Base-by-base conservation (phyloP, 2,888 invertebrate genomes). In the Sabellastarte sp. region DNA sequence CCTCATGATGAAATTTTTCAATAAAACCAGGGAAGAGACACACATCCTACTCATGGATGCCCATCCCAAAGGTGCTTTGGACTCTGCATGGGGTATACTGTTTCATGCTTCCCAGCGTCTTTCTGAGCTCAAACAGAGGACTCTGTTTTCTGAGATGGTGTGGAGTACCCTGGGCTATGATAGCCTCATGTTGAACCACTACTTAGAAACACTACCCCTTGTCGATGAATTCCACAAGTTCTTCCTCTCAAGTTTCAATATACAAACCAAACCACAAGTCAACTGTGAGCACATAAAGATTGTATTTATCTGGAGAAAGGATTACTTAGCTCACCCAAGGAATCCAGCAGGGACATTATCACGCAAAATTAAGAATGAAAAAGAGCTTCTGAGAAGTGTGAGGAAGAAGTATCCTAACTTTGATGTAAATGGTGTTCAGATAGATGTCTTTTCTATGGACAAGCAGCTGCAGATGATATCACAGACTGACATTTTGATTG, bases 291-390 rank as follows among this genome's bases (percentile, higher is more conserved):
- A 69, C 15, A 63, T 82, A 2, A 69, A 67, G 3, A 69, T 81
- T n/a, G 59, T 79, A 20, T 74, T 82, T 60, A 74, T 83, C n/a
- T 81, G 80, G 79, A 70, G 83, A 29, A 69, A 75, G 2, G 76
- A 83, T 63, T 82, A 83, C 63, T 69, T 81, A 24, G 80, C 82
- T 1, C 83, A 83, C 68, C 82, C 81, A 0, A 67, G 82, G 51
- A 83, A 83, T 64, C 80, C 81, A 1, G 56, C 63, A 1, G 83
- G 83, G 2, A 57, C 66, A 10, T 73, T 83, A 2, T 70, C 73
- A 2, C 71, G 83, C 29, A 82, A 83, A 68, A 76, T 83, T 5
- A 66, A 73, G 60, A 83, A 83, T 60, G 83, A 83, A 63, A 69
- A 73, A 15, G 77, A 83, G 66, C 63, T 83, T n/a, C 29, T 81